Percentiles rank a stretch among this genome's conserved stretches.
These are phyloP conservation scores for Alethe castanea DNA, from an alignment of 2,113 vertebrate genomes.

Conservation along the genomic window DNA sequence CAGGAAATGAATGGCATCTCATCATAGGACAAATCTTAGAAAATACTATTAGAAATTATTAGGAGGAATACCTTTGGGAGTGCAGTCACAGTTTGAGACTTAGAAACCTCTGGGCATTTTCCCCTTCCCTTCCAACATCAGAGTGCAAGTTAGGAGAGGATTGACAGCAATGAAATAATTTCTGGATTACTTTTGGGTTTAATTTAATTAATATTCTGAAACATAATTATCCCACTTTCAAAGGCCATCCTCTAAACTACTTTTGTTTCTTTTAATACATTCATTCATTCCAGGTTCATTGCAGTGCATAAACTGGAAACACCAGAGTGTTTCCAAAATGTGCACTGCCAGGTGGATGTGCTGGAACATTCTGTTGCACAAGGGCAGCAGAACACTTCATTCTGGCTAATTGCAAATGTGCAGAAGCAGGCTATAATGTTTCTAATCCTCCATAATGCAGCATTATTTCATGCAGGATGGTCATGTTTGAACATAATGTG, in stretches of 20 bases:
- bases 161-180: neutral
- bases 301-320: neutral
- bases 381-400: neutral
- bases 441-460: neutral
- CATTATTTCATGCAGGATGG: neutral
- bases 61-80: neutral
- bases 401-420: neutral
- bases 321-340: neutral
- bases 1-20: neutral
- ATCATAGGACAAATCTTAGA: neutral
- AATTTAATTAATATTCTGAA: neutral
- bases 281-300: neutral
- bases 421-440: neutral
- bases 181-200: neutral
- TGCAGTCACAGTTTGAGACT: neutral
- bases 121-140: neutral
- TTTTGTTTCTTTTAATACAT: neutral
- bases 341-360: neutral
- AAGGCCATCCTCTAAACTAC: neutral
- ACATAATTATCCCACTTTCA: neutral
- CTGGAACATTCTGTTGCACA: neutral
- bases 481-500: accelerated
- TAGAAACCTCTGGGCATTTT: neutral
- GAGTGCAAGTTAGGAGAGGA: neutral
- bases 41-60: neutral